A percentile compares a stretch with the other conserved stretches of the same genome.
Evolutionary conservation across 2,113 vertebrate species (phyloP).

Genomic region (Pagrus major): DNA sequence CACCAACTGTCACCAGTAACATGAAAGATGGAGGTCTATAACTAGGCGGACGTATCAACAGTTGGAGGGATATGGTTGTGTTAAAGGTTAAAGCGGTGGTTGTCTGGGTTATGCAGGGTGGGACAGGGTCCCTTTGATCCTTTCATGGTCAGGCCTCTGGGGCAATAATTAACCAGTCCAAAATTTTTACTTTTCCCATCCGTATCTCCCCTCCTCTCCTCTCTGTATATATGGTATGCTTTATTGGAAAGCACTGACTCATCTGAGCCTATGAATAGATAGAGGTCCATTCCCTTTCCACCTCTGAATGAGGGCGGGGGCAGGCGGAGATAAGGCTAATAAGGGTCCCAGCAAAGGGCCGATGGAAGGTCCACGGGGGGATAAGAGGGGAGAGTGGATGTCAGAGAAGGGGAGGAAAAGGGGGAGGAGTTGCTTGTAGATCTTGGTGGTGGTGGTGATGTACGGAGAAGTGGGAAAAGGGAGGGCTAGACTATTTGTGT

Average conservation of each 20-base stretch:
- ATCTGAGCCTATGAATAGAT: conserved; percentile 67
- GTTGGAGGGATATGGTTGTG: not conserved
- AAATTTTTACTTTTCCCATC: not conserved
- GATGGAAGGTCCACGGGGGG: conserved; percentile 27
- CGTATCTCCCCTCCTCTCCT: not conserved
- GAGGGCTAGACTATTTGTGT: not conserved
- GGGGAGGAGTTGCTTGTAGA: conserved; percentile 17
- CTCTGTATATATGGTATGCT: not conserved
- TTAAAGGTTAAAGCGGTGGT: conserved; percentile 26
- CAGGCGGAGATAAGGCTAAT: conserved; percentile 61
- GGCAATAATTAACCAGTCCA: conserved; percentile 36
- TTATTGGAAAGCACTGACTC: conserved; percentile 52
- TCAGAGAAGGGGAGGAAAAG: not conserved
- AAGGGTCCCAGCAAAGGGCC: conserved; percentile 47
- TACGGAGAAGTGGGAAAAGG: conserved; percentile 10
- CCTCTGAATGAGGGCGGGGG: conserved; percentile 46
- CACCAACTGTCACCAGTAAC: not conserved
- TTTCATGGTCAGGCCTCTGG: not conserved
- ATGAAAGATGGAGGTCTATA: conserved; percentile 14
- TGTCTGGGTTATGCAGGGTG: not conserved
- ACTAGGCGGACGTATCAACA: conserved; percentile 20
- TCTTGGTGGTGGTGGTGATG: not conserved
- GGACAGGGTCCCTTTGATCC: not conserved
- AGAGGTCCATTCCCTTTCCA: conserved; percentile 47
- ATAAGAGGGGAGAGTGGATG: conserved; percentile 31